Base-by-base conservation (phyloP, 1,140 invertebrate genomes). In the Carcinoscorpius rotundicauda region DNA sequence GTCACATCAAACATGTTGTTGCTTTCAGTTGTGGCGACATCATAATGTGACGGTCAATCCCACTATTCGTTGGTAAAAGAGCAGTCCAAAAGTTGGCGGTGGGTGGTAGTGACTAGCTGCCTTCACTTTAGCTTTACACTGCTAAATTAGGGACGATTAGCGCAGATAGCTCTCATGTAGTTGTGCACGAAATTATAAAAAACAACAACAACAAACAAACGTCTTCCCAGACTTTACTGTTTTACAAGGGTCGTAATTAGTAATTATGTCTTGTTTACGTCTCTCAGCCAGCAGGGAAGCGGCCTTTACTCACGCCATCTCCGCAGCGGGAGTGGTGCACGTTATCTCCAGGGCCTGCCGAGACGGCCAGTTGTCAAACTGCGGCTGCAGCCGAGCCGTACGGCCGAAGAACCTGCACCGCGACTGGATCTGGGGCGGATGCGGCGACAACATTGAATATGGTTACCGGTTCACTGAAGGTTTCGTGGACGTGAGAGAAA, bases 351-450 rank as follows among this genome's bases (percentile, higher is more conserved):
- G 93, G 50, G 85, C 90, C 0, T 97, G 94, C 75, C 81, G 91
- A 52, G 92, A 97, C 73, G 93, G 93, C 0, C 84, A 89, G 62
- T 80, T 97, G 29, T 80, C 86, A 4, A 91, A 86, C 5, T 97
- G 94, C 76, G 87, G 90, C 5, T 97, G 94, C 76, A 91, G 89
- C 8, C 70, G 74, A 55, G 76, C 75, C 49, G 63, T 72, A 58
- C 70, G 80, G 29, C 80, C 80, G 4, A 76, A 76, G 64, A 74
- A 76, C 69, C 71, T 81, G 29, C 72, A 78, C 65, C 62, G 76
- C 62, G 91, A 96, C 71, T 97, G 93, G 93, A 85, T 91, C 48
- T 97, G 94, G 94, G 92, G 91, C n/a, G 94, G 93, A 3, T 97
- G 93, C 73, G 93, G 93, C 0, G 93, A 97, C 75, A 93, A 97